Percentiles rank a stretch among this genome's conserved stretches.
These are phyloP conservation scores for Riparia riparia DNA, from an alignment of 2,113 vertebrate species.

Conservation along the genomic window DNA sequence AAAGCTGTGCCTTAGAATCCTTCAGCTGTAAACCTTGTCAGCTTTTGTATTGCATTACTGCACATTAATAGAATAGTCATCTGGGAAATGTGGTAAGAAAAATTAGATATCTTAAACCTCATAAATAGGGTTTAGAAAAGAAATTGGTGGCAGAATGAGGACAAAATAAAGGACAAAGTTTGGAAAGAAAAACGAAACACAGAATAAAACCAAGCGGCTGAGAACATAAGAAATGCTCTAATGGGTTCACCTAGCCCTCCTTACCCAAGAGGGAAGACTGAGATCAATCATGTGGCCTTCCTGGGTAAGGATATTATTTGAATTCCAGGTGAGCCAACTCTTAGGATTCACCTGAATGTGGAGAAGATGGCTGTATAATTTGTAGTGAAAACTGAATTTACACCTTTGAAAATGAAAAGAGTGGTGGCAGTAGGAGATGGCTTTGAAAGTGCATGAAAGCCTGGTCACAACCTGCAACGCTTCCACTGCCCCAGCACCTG, in stretches of 20 bases:
- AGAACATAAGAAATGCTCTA: neutral
- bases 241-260: neutral
- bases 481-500: neutral
- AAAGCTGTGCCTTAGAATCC: neutral
- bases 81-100: neutral
- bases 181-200: neutral
- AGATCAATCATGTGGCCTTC: neutral
- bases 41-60: neutral
- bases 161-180: constrained; percentile 3
- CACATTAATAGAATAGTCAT: neutral
- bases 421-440: neutral
- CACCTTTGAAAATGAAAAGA: neutral
- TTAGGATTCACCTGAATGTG: neutral
- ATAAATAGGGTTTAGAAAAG: neutral
- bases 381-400: neutral
- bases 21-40: neutral
- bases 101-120: neutral
- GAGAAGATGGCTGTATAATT: neutral
- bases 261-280: neutral
- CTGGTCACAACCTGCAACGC: neutral
- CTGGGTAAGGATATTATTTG: neutral
- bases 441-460: neutral
- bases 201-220: neutral
- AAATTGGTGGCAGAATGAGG: constrained; percentile 34
- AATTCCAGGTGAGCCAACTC: neutral